Percentiles rank a stretch among this genome's conserved stretches.
Evolutionary conservation across 37 sponge, comb jelly and placozoan species (phyloP).

Genomic region (Theonella swinhoei): DNA sequence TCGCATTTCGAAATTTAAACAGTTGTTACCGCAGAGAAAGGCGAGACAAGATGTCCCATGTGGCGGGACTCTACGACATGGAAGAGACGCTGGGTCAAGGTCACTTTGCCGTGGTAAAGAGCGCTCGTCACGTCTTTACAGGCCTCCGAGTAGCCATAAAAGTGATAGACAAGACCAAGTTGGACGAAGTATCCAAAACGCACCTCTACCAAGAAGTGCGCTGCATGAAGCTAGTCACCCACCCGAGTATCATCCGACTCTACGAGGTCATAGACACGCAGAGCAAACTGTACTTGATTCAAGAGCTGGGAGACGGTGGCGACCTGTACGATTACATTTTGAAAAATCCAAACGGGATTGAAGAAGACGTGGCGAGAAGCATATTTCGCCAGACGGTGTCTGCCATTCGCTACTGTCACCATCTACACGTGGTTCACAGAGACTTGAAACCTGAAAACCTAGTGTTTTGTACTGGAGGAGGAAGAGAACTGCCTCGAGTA

Average conservation of each 20-base stretch:
- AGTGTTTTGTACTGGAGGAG: slow-evolving; percentile 75
- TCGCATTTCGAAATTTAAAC: no score
- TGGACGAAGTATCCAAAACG: slow-evolving; percentile 85
- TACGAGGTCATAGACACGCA: slow-evolving; percentile 97
- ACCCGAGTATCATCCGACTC: slow-evolving; percentile 93
- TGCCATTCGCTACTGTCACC: slow-evolving; percentile 95
- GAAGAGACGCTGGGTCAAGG: slow-evolving; percentile 92
- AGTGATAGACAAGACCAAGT: slow-evolving; percentile 97
- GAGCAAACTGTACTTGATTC: slow-evolving; percentile 91
- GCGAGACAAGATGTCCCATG: slow-evolving; percentile 31
- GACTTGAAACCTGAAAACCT: slow-evolving; percentile 98
- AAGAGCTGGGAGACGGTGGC: slow-evolving; percentile 95
- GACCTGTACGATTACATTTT: slow-evolving; percentile 94
- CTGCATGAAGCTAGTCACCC: slow-evolving; percentile 96
- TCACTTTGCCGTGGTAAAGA: slow-evolving; percentile 94
- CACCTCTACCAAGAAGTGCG: slow-evolving; percentile 96
- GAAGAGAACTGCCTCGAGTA: slow-evolving; percentile 26
- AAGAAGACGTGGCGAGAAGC: slow-evolving; percentile 68
- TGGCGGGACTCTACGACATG: slow-evolving; percentile 88
- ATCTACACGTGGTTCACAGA: slow-evolving; percentile 94
- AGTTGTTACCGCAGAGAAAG: no score
- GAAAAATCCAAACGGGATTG: slow-evolving; percentile 83
- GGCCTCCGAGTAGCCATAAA: slow-evolving; percentile 94
- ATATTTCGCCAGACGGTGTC: slow-evolving; percentile 88
- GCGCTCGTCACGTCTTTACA: slow-evolving; percentile 93